Evolutionary conservation across 2,113 vertebrate genomes (phyloP).

Genomic region (Stictonetta naevosa): DNA sequence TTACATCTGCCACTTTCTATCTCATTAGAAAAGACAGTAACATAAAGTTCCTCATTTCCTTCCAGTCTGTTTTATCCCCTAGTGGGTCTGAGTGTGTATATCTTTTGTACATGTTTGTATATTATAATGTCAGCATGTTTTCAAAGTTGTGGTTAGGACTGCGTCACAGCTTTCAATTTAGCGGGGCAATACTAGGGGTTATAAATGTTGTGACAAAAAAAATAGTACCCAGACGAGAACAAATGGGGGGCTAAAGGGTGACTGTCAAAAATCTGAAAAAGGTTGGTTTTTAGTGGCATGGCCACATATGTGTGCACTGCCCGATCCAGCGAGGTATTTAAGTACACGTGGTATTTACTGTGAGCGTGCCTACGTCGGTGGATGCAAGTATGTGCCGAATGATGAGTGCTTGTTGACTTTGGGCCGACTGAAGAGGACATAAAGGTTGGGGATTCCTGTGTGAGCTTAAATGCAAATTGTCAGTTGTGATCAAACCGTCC

Average conservation of each 20-base stretch:
- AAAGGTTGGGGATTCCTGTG: background rate
- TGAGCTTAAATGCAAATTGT: background rate
- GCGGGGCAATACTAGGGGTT: background rate
- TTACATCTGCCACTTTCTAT: constrained; percentile 62
- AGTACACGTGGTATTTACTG: accelerated
- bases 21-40: constrained; percentile 64
- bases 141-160: constrained; percentile 25
- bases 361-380: background rate
- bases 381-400: accelerated
- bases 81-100: constrained; percentile 32
- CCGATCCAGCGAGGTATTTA: background rate
- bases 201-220: background rate
- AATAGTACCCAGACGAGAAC: background rate
- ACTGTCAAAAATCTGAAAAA: background rate
- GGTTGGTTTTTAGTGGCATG: background rate
- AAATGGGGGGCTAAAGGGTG: background rate
- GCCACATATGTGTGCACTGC: accelerated
- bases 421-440: background rate
- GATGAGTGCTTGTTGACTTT: background rate
- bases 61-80: constrained; percentile 49
- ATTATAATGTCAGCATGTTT: constrained; percentile 19
- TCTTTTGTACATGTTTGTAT: constrained; percentile 36
- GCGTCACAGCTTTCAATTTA: background rate
- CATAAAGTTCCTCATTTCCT: constrained; percentile 40
- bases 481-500: background rate